Evolutionary conservation across 2,797 vertebrate genomes (phyloP), one percentile per base, ranked within the genome.

Genomic region (Lithobates pipiens): DNA sequence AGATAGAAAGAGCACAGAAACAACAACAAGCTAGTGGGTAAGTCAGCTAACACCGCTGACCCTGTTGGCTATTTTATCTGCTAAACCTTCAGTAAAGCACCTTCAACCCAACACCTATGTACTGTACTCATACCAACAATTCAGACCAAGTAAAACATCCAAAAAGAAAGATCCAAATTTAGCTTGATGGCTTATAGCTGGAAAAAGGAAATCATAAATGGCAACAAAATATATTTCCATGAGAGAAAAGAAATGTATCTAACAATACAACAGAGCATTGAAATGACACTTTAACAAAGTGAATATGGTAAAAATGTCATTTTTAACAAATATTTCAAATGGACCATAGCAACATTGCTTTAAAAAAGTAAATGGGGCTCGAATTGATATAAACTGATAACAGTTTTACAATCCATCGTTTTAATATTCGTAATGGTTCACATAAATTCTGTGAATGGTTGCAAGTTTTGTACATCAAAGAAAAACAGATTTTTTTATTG

Each of bases 251-350:
- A 36, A 71, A 76, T 65, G 8, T 82, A 76, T 71, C 73, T 72
- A 82, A 82, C 80, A 86, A 77, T 83, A 75, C 71, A 74, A 46
- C 50, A 82, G 79, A 72, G 74, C 85, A 86, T 82, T 86, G 34
- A 86, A 77, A 82, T 71, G 44, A 54, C 25, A 75, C 54, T 76
- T 82, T 86, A 82, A 70, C 73, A 71, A 76, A 80, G 23, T 57
- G 65, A 86, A 77, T 86, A 86, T 83, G 77, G 74, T 57, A 86
- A 54, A 86, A 86, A 83, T 83, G 85, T 86, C 74, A 15, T 76
- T 82, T 86, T 86, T n/a, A 86, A 86, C 85, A 86, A 86, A 82
- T 77, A 86, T 65, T 78, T 86, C 46, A 86, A 86, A 86, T 86
- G 75, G 75, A 82, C 85, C 85, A 82, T 78, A 67, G 69, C 85